Percentiles rank a stretch among this genome's conserved stretches.
Conservation (phyloP, 2,113 vertebrate species). For the Phrynosoma blainvillii region DNA sequence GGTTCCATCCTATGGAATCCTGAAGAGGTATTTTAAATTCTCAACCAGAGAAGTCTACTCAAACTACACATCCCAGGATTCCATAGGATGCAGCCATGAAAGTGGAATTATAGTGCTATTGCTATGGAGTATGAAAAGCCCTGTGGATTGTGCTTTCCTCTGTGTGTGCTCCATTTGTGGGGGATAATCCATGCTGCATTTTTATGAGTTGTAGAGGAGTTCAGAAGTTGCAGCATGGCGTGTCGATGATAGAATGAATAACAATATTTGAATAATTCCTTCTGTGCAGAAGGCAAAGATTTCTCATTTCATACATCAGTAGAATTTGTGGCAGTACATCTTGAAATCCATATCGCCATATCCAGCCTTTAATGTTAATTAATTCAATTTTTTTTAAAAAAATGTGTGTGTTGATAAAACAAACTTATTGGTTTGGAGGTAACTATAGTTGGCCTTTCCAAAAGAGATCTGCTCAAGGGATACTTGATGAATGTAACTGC, state of each 20-base stretch:
- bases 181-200: not conserved
- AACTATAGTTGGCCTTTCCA: no score
- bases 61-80: no score
- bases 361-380: slow-evolving; percentile 25
- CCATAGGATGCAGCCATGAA: no score
- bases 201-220: not conserved
- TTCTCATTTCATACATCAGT: slow-evolving; percentile 64
- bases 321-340: slow-evolving; percentile 46
- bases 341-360: slow-evolving; percentile 18
- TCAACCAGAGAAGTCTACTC: no score
- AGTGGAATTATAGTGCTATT: no score
- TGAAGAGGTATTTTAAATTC: no score
- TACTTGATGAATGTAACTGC: no score
- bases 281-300: not conserved
- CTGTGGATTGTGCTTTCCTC: not conserved
- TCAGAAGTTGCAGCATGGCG: slow-evolving; percentile 22
- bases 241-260: slow-evolving; percentile 33
- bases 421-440: no score
- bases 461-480: no score
- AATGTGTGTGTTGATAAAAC: no score
- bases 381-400: not conserved
- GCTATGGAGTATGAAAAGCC: no score
- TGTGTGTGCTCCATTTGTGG: not conserved
- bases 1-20: no score
- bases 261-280: slow-evolving; percentile 45